Conservation (phyloP, 2,888 invertebrate species). For the Caenorhabditis japonica region DNA sequence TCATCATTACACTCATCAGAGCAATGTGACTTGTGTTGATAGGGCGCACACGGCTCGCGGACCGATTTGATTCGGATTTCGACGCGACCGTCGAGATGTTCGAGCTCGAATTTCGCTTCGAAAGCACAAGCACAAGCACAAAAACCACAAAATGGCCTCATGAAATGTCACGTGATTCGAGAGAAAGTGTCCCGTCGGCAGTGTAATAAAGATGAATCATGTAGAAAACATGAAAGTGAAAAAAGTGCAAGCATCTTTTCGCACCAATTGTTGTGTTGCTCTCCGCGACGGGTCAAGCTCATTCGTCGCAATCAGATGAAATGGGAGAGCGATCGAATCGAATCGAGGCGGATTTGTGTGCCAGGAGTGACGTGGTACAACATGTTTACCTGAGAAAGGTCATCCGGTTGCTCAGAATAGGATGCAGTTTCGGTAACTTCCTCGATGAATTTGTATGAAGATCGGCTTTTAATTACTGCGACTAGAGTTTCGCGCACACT, state of each 20-base stretch:
- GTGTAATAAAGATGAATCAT: slow-evolving; percentile 30
- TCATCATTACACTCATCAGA: slow-evolving; percentile 1
- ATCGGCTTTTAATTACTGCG: too few species aligned
- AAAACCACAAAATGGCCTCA: slow-evolving; percentile 11
- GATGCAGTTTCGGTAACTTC: too few species aligned
- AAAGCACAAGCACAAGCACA: too few species aligned
- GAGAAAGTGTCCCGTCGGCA: not conserved
- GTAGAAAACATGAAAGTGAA: not conserved
- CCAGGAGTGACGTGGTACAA: slow-evolving; percentile 9
- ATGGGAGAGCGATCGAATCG: not conserved
- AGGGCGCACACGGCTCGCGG: too few species aligned
- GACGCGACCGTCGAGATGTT: too few species aligned
- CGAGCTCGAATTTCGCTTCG: too few species aligned
- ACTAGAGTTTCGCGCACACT: too few species aligned
- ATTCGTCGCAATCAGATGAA: not conserved
- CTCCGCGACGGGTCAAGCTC: not conserved
- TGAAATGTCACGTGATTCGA: not conserved
- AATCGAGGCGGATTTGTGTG: not conserved
- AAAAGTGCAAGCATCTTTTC: slow-evolving; percentile 11
- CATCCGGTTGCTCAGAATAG: too few species aligned
- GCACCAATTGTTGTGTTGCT: slow-evolving; percentile 5
- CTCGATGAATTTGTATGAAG: too few species aligned
- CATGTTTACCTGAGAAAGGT: slow-evolving; percentile 2
- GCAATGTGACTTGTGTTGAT: not conserved
- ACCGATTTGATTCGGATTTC: too few species aligned